A percentile compares a stretch with the other conserved stretches of the same genome.
These are phyloP conservation scores for Chinchilla lanigera DNA, from an alignment of 2,113 vertebrate species.

Conservation along the genomic window DNA sequence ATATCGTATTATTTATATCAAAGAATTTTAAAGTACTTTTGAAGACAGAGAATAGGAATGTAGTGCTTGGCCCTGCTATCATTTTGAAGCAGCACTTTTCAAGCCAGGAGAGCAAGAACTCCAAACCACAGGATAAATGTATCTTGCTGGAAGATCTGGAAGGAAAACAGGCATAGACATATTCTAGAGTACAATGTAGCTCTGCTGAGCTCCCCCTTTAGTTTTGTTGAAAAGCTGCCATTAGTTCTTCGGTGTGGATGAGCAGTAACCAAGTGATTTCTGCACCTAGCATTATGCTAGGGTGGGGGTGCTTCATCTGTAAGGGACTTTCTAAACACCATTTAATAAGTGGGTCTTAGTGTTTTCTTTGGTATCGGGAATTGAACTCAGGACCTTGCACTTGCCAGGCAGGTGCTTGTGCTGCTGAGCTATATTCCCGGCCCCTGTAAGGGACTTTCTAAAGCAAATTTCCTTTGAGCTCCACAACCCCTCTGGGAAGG, in stretches of 20 bases:
- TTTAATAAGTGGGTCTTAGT: too few species aligned
- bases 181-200: not conserved
- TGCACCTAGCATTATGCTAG: not conserved
- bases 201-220: not conserved
- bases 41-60: not conserved
- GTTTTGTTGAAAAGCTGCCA: not conserved
- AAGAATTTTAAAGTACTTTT: conserved; percentile 3
- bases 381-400: too few species aligned
- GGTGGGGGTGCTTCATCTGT: not conserved
- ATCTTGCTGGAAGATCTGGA: not conserved
- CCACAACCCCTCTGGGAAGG: not conserved
- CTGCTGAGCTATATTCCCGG: too few species aligned
- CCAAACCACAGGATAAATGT: not conserved
- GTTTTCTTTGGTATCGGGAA: too few species aligned
- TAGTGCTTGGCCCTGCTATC: not conserved
- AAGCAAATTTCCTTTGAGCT: not conserved
- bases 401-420: too few species aligned
- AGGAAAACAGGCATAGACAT: not conserved
- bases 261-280: not conserved
- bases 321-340: not conserved
- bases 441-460: not conserved
- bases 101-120: not conserved
- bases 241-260: not conserved
- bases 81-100: not conserved
- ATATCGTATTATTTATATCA: not conserved